Base-by-base conservation (phyloP, 1,140 invertebrate genomes). In the Calliphora vicina region DNA sequence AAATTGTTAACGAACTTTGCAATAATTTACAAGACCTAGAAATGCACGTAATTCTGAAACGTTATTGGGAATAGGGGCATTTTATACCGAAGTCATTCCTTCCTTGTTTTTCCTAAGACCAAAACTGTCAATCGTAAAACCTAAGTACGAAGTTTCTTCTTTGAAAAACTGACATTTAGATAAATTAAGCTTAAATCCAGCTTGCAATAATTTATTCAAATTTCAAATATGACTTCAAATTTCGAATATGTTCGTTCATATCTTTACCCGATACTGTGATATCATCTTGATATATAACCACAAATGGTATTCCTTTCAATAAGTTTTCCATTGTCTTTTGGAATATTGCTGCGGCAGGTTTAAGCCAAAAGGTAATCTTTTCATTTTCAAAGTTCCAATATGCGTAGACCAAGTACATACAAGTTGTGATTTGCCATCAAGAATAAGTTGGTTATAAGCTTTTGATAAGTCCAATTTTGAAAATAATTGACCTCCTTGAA, bases 371-470 rank as follows among this genome's bases (percentile, higher is more conserved):
- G n/a, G n/a, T n/a, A n/a, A n/a, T n/a, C n/a, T n/a, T n/a, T n/a
- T n/a, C n/a, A n/a, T n/a, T n/a, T n/a, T n/a, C n/a, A n/a, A n/a
- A n/a, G n/a, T n/a, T n/a, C n/a, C n/a, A n/a, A n/a, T n/a, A n/a
- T n/a, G n/a, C n/a, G n/a, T n/a, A n/a, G n/a, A n/a, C n/a, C n/a
- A n/a, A n/a, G n/a, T n/a, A n/a, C n/a, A n/a, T n/a, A n/a, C n/a
- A n/a, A n/a, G n/a, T n/a, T n/a, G n/a, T n/a, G n/a, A n/a, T n/a
- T n/a, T n/a, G n/a, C n/a, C n/a, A n/a, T n/a, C n/a, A n/a, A n/a
- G n/a, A n/a, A n/a, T n/a, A n/a, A n/a, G n/a, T n/a, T 91, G 91
- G 25, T 87, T 86, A 83, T 91, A 91, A 0, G 90, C 90, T 42
- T 89, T 86, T 1, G 85, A 87, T 26, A 91, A 84, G 85, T 91